Conservation (phyloP, 1,140 invertebrate species). For the Tetragonula clypearis region DNA sequence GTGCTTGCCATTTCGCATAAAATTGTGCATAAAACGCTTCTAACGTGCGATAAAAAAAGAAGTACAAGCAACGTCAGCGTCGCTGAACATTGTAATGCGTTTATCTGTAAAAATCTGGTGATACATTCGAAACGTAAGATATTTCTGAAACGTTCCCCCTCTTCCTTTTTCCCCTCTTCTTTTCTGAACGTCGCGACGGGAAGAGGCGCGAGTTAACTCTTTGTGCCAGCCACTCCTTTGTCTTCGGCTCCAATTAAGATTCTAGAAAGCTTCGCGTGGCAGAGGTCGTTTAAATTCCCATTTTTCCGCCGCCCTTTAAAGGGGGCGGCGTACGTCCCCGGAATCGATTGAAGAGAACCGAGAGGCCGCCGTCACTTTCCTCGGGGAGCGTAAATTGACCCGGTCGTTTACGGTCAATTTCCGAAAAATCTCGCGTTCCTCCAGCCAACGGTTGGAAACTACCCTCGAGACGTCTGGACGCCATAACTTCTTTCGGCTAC, state of each 20-base stretch:
- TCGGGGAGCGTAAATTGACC: slow-evolving; percentile 44
- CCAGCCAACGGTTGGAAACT: not conserved
- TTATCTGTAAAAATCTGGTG: not conserved
- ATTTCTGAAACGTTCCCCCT: not conserved
- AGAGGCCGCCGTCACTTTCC: slow-evolving; percentile 32
- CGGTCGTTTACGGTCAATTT: slow-evolving; percentile 53
- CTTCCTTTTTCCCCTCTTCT: too few relatives aligned
- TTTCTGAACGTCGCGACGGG: not conserved
- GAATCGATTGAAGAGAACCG: slow-evolving; percentile 31
- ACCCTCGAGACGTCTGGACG: slow-evolving; percentile 37
- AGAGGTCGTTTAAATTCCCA: slow-evolving; percentile 52
- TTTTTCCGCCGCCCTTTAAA: slow-evolving; percentile 29
- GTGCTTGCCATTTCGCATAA: too few relatives aligned
- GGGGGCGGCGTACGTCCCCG: not conserved
- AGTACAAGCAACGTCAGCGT: not conserved
- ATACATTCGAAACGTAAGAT: not conserved
- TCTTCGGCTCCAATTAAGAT: slow-evolving; percentile 49
- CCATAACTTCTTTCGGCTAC: slow-evolving; percentile 43
- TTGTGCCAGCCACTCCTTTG: slow-evolving; percentile 23
- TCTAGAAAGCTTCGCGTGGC: slow-evolving; percentile 48
- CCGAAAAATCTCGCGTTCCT: slow-evolving; percentile 49
- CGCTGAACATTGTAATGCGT: slow-evolving; percentile 21
- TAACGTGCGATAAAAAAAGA: too few relatives aligned
- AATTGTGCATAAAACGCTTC: too few relatives aligned
- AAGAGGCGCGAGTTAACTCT: slow-evolving; percentile 15